Percentiles rank a stretch among this genome's conserved stretches.
Evolutionary conservation across 2,797 vertebrate genomes (phyloP).

Genomic region (Miichthys miiuy): DNA sequence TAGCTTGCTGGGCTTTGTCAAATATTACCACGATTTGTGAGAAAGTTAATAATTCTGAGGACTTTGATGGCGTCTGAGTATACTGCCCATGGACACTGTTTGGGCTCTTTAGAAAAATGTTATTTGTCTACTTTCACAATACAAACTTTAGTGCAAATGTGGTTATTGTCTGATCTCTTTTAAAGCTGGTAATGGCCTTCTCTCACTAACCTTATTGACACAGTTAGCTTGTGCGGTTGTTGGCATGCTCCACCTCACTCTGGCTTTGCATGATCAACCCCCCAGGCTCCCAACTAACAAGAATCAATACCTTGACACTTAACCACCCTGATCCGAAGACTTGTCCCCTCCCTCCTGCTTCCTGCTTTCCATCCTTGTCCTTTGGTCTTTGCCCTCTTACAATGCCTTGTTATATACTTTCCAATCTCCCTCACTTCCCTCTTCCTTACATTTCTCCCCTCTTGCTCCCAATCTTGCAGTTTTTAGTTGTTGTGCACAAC

Average conservation of each 20-base stretch:
- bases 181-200: not conserved
- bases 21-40: slow-evolving; percentile 6
- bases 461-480: not conserved
- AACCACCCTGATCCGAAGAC: not conserved
- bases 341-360: not conserved
- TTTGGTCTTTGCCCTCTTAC: not conserved
- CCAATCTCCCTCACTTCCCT: not conserved
- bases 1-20: not conserved
- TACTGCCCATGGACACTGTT: not conserved
- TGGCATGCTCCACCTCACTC: slow-evolving; percentile 24
- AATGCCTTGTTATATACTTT: not conserved
- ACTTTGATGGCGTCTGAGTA: not conserved
- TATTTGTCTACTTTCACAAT: slow-evolving; percentile 1
- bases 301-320: slow-evolving; percentile 25
- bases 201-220: slow-evolving; percentile 16
- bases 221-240: slow-evolving; percentile 16
- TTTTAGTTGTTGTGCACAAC: not conserved
- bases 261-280: slow-evolving; percentile 24
- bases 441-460: not conserved
- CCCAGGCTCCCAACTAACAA: slow-evolving; percentile 19
- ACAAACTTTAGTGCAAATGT: not conserved
- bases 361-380: not conserved
- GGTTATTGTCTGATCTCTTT: not conserved
- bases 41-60: slow-evolving; percentile 7
- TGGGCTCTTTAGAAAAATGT: not conserved